Evolutionary conservation across 2,797 vertebrate species (phyloP).

Genomic region (Podarcis siculus): DNA sequence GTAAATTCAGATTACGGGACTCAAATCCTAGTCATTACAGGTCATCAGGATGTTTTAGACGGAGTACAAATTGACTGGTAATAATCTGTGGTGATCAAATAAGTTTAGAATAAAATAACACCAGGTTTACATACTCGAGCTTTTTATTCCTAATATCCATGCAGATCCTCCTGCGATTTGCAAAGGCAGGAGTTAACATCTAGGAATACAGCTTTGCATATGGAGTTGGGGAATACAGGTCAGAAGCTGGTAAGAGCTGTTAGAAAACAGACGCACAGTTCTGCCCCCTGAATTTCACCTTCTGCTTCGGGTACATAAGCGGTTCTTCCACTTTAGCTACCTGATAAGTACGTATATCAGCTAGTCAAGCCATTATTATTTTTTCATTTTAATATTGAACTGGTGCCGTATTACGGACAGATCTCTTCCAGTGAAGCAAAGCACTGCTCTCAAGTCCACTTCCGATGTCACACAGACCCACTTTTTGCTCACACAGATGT

Average conservation of each 20-base stretch:
- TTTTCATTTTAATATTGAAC: background rate
- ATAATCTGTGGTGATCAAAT: constrained; percentile 27
- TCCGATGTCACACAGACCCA: background rate
- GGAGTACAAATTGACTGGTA: constrained; percentile 38
- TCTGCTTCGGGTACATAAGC: background rate
- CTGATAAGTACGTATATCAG: background rate
- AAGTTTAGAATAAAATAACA: constrained; percentile 49
- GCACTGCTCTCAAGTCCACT: background rate
- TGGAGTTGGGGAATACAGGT: background rate
- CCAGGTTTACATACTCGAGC: constrained; percentile 2
- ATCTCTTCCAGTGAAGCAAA: background rate
- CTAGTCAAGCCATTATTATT: background rate
- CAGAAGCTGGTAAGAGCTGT: background rate
- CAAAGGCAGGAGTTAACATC: background rate
- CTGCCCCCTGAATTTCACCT: background rate
- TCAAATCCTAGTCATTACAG: constrained; percentile 55
- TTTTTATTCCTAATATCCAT: background rate
- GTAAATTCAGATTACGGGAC: constrained; percentile 71
- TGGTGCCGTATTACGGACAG: background rate
- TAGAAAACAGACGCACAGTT: background rate
- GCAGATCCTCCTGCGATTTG: background rate
- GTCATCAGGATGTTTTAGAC: constrained; percentile 49
- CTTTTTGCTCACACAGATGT: background rate
- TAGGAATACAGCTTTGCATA: background rate
- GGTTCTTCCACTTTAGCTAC: background rate